phyloP scores from a whole-genome alignment of 2,113 vertebrate species.

The Prochilodus magdalenae region DNA sequence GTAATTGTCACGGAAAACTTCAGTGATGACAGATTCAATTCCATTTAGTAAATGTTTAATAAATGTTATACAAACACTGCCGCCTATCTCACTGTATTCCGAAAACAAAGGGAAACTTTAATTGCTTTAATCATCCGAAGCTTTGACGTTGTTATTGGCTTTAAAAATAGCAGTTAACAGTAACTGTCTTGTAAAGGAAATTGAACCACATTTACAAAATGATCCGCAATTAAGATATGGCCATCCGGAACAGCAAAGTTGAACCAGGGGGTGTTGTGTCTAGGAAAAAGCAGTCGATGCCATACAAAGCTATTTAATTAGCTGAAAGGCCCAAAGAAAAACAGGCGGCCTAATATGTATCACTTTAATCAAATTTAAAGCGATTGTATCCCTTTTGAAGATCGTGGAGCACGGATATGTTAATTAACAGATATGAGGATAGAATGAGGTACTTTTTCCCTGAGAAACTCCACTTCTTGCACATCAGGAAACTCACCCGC shows the following conservation, averaged over 20 bases:
- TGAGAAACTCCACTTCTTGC: conserved; percentile 73
- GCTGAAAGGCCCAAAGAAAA: conserved; percentile 78
- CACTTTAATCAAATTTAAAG: conserved; percentile 80
- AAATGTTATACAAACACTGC: conserved; percentile 92
- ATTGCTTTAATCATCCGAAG: conserved; percentile 97
- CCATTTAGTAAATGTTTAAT: conserved; percentile 94
- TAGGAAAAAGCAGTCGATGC: conserved; percentile 75
- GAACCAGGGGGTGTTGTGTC: conserved; percentile 74
- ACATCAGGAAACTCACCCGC: conserved; percentile 75
- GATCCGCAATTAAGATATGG: conserved; percentile 84
- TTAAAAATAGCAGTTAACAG: conserved; percentile 92
- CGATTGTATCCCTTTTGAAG: conserved; percentile 77
- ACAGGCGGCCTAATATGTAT: conserved; percentile 78
- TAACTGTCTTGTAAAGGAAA: conserved; percentile 86
- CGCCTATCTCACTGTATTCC: conserved; percentile 81
- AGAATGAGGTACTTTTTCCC: conserved; percentile 71
- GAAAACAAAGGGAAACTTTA: conserved; percentile 98
- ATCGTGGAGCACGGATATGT: conserved; percentile 74
- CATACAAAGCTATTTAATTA: conserved; percentile 82
- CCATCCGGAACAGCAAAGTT: conserved; percentile 67
- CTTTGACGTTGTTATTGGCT: conserved; percentile 90
- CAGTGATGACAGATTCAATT: conserved; percentile 97
- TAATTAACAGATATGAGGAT: conserved; percentile 81
- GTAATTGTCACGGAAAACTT: conserved; percentile 87
- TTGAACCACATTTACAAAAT: conserved; percentile 83